A percentile compares a stretch with the other conserved stretches of the same genome.
phyloP scores from a whole-genome alignment of 2,888 invertebrate species.

The Liopterus haemorrhoidalis region DNA sequence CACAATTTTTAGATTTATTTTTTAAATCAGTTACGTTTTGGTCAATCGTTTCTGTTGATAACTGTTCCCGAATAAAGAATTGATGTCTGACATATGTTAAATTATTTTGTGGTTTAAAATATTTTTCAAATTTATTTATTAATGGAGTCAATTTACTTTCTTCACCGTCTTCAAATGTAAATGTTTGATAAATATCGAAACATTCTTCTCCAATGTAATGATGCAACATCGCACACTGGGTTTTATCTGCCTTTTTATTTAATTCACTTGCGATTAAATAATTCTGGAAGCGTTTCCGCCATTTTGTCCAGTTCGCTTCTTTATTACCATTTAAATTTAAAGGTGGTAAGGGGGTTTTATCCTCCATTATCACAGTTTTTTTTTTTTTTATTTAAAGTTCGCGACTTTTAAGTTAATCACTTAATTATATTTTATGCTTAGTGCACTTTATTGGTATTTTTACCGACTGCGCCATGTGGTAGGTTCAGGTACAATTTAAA shows the following conservation, averaged over 20 bases:
- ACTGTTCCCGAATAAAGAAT: slow-evolving; percentile 25
- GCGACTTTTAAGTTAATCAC: no score
- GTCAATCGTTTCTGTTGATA: slow-evolving; percentile 17
- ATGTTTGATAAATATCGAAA: slow-evolving; percentile 25
- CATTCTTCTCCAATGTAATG: slow-evolving; percentile 25
- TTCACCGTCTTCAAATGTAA: slow-evolving; percentile 19
- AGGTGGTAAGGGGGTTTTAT: slow-evolving; percentile 3
- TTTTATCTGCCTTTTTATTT: slow-evolving; percentile 14
- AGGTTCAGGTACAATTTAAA: no score
- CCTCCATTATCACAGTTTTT: no score
- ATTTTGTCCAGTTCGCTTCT: slow-evolving; percentile 15
- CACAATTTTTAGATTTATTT: slow-evolving; percentile 15
- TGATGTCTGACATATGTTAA: slow-evolving; percentile 18
- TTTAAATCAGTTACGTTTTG: slow-evolving; percentile 20
- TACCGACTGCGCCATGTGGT: no score
- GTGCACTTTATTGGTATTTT: no score
- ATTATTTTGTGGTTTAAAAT: slow-evolving; percentile 27
- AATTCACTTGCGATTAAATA: slow-evolving; percentile 23
- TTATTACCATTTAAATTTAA: slow-evolving; percentile 13
- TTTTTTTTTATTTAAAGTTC: no score
- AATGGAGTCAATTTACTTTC: slow-evolving; percentile 18
- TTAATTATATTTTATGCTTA: no score
- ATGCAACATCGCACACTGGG: no score
- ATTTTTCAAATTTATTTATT: slow-evolving; percentile 25
- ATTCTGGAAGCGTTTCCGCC: slow-evolving; percentile 21